Evolutionary conservation across 2,888 invertebrate species (phyloP).

Genomic region (Seira ritae): DNA sequence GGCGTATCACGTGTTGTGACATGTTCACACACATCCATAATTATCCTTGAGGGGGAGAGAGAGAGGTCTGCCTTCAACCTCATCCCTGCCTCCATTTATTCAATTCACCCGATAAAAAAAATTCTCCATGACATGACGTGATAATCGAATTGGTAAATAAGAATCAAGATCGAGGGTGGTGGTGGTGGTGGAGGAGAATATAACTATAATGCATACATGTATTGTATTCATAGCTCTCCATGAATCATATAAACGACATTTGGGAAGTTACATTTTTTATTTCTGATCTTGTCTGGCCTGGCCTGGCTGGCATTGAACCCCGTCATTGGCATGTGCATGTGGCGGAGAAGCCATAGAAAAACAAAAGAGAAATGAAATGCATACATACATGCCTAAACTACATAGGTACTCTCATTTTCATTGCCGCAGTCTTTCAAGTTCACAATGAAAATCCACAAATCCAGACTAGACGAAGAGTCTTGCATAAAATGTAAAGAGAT

Average conservation of each 20-base stretch:
- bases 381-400: too few relatives aligned
- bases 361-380: background rate
- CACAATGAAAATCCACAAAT: too few relatives aligned
- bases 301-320: background rate
- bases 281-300: background rate
- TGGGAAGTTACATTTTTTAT: background rate
- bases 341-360: background rate
- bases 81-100: too few relatives aligned
- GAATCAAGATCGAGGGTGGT: background rate
- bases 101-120: background rate
- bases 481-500: background rate
- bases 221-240: slow-evolving; percentile 28
- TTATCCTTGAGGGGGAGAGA: background rate
- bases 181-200: background rate
- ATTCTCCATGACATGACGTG: background rate
- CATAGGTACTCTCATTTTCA: too few relatives aligned
- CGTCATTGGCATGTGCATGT: background rate
- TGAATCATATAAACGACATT: slow-evolving; percentile 16
- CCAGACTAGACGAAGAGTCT: too few relatives aligned
- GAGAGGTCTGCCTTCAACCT: too few relatives aligned
- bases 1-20: slow-evolving; percentile 48
- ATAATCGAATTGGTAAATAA: slow-evolving; percentile 13
- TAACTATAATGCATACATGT: slow-evolving; percentile 8
- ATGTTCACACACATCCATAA: slow-evolving; percentile 35
- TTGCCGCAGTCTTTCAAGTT: too few relatives aligned